phyloP scores from a whole-genome alignment of 2,113 vertebrate species.

The Channa argus region DNA sequence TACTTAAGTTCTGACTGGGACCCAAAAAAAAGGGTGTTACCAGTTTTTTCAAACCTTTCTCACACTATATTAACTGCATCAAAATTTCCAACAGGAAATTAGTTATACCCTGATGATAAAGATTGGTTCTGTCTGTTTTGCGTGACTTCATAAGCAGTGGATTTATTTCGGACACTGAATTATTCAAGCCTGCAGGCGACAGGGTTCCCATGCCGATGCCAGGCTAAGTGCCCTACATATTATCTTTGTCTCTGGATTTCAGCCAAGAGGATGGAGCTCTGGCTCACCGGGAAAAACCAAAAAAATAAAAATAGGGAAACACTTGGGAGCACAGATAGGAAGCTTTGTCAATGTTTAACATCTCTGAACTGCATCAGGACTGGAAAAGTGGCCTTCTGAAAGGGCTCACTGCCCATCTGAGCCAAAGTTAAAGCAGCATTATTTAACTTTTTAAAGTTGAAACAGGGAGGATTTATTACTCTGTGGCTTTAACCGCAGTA shows the following conservation, averaged over 20 bases:
- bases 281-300: background rate
- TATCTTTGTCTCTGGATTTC: constrained; percentile 53
- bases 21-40: background rate
- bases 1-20: constrained; percentile 25
- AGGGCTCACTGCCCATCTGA: constrained; percentile 1
- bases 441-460: too few relatives aligned
- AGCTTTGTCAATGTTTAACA: constrained; percentile 59
- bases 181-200: constrained; percentile 65
- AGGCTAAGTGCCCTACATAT: constrained; percentile 58
- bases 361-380: background rate
- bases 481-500: too few relatives aligned
- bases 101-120: constrained; percentile 33
- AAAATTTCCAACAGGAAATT: constrained; percentile 4
- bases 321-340: constrained; percentile 16
- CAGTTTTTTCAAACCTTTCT: background rate
- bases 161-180: constrained; percentile 69
- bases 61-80: background rate
- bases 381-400: constrained; percentile 30
- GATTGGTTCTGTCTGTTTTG: constrained; percentile 31
- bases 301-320: background rate
- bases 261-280: constrained; percentile 43
- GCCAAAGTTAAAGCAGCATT: too few relatives aligned
- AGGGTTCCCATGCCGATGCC: constrained; percentile 49
- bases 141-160: constrained; percentile 55
- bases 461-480: too few relatives aligned